A percentile compares a stretch with the other conserved stretches of the same genome.
phyloP scores from a whole-genome alignment of 1,140 invertebrate species.

The Parasteatoda tepidariorum region DNA sequence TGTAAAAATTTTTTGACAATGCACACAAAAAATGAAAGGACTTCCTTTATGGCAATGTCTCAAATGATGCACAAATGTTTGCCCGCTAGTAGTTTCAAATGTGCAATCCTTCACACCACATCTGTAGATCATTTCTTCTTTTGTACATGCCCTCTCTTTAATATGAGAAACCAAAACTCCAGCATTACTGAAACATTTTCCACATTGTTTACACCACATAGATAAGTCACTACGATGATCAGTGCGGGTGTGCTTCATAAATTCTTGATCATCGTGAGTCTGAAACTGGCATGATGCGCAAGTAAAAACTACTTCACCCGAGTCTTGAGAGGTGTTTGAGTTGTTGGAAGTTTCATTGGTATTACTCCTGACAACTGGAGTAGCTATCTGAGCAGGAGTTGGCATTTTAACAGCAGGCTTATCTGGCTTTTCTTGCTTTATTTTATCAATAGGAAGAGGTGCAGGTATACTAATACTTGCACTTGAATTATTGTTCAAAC shows the following conservation, averaged over 20 bases:
- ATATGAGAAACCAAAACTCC: conserved; percentile 49
- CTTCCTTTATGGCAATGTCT: conserved; percentile 52
- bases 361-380: no score
- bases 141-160: conserved; percentile 12
- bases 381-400: no score
- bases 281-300: conserved; percentile 47
- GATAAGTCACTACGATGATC: conserved; percentile 48
- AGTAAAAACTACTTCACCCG: neutral
- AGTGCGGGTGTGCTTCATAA: conserved; percentile 54
- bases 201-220: conserved; percentile 57
- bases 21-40: conserved; percentile 53
- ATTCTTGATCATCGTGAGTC: conserved; percentile 27
- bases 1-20: conserved; percentile 57
- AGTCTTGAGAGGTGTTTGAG: no score
- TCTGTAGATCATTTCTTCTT: conserved; percentile 48
- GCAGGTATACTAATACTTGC: no score
- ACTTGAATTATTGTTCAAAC: no score
- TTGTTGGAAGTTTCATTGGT: neutral
- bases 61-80: conserved; percentile 57
- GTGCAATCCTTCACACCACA: conserved; percentile 52
- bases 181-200: conserved; percentile 49
- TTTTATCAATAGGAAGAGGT: neutral
- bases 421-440: conserved; percentile 25
- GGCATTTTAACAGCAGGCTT: neutral
- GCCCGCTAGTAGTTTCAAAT: conserved; percentile 40